Conservation (phyloP, 2,113 vertebrate genomes). For the Ciconia maguari region DNA sequence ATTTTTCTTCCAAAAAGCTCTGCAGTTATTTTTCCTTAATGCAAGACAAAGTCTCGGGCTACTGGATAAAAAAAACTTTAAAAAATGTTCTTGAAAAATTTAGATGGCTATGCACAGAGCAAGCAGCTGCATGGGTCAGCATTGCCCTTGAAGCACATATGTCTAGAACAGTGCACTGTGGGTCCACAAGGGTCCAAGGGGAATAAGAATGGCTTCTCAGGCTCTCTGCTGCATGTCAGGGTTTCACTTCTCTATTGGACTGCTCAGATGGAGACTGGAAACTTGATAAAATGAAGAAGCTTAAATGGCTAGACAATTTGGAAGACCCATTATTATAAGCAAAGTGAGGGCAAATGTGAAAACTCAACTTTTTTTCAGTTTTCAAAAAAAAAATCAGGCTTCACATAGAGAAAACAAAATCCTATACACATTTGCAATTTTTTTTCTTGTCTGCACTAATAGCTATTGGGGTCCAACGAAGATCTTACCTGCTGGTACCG, state of each 20-base stretch:
- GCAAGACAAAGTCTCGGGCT: background rate
- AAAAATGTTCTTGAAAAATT: background rate
- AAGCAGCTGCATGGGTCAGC: background rate
- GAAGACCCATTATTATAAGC: background rate
- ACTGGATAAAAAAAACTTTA: background rate
- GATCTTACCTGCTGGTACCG: constrained; percentile 86
- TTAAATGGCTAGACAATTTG: background rate
- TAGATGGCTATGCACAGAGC: background rate
- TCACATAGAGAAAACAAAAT: background rate
- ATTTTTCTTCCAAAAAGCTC: background rate
- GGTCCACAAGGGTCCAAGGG: background rate
- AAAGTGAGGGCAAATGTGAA: background rate
- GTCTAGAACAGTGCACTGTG: background rate
- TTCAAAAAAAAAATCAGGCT: background rate
- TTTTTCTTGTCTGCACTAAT: background rate
- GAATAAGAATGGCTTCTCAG: background rate
- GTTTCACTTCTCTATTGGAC: background rate
- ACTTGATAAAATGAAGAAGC: background rate
- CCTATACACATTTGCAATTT: background rate
- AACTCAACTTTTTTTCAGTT: background rate
- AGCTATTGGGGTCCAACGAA: background rate
- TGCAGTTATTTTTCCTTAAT: background rate
- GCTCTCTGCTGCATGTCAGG: background rate
- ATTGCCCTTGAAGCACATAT: too few species aligned
- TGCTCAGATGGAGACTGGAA: background rate